Percentiles rank a stretch among this genome's conserved stretches.
These are phyloP conservation scores for Diachasma alloeum DNA, from an alignment of 1,140 invertebrate species.

Conservation along the genomic window DNA sequence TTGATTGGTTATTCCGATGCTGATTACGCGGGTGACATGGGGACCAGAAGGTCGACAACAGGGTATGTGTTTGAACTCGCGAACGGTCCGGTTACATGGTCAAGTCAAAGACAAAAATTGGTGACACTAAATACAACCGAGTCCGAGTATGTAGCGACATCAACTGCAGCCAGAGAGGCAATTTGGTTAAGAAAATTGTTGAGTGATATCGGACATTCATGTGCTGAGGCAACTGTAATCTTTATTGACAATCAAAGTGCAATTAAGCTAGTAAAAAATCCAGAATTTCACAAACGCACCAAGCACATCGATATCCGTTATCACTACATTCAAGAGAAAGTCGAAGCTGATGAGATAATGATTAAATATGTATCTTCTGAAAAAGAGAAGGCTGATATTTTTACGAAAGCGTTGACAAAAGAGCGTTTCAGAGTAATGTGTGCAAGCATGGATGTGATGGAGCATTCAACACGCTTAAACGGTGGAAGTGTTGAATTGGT, in stretches of 20 bases:
- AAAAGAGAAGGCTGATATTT: not conserved
- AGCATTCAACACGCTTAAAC: not conserved
- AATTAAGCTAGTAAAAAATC: conserved; percentile 50
- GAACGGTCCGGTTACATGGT: not conserved
- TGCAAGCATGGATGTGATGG: not conserved
- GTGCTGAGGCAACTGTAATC: not conserved
- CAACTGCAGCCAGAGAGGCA: conserved; percentile 52
- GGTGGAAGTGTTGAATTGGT: too few relatives aligned
- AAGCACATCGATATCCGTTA: conserved; percentile 53
- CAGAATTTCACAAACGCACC: conserved; percentile 41
- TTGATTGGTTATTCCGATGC: conserved; percentile 16
- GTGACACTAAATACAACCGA: conserved; percentile 56
- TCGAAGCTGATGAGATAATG: conserved; percentile 20
- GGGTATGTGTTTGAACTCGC: not conserved
- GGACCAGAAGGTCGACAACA: conserved; percentile 34
- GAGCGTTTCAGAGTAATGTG: not conserved
- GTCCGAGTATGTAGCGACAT: conserved; percentile 61
- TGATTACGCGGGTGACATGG: too few relatives aligned
- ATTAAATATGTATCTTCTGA: not conserved
- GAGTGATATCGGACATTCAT: conserved; percentile 32
- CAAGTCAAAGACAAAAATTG: not conserved
- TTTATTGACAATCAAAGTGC: conserved; percentile 48
- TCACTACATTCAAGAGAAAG: conserved; percentile 46
- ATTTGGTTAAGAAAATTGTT: conserved; percentile 43
- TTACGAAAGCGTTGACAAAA: not conserved